Percentiles rank a stretch among this genome's conserved stretches.
Conservation (phyloP, 1,140 invertebrate genomes). For the Coptotermes formosanus region DNA sequence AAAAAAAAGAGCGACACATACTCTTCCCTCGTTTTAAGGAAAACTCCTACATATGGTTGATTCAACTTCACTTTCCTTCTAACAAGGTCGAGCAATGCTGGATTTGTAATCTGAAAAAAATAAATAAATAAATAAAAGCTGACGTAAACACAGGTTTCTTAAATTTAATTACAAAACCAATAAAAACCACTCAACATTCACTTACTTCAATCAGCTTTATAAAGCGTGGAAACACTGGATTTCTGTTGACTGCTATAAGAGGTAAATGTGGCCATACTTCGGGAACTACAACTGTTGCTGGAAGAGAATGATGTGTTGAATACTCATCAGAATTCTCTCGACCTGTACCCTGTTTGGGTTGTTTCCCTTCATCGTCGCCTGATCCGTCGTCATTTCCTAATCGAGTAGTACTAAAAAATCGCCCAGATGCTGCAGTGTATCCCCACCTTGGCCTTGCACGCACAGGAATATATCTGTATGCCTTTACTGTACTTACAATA, state of each 20-base stretch:
- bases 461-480: background rate
- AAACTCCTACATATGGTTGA: conserved; percentile 97
- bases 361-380: background rate
- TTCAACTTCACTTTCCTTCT: conserved; percentile 92
- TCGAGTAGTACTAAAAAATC: background rate
- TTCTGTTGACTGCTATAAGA: conserved; percentile 88
- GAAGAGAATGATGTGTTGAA: conserved; percentile 50
- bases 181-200: background rate
- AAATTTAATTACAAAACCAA: background rate
- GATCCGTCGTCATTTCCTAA: background rate
- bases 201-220: conserved; percentile 94
- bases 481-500: background rate
- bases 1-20: conserved; percentile 46
- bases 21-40: conserved; percentile 91
- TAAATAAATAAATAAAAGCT: conserved; percentile 42
- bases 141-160: background rate
- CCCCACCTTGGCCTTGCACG: background rate
- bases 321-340: background rate
- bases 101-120: conserved; percentile 74
- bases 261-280: conserved; percentile 96
- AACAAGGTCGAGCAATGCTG: conserved; percentile 84
- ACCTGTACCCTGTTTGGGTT: background rate
- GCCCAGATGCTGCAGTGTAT: background rate
- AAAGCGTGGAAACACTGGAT: conserved; percentile 97
- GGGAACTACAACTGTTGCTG: conserved; percentile 90